Conservation (phyloP, 2,797 vertebrate species). For the Momotus momota region DNA sequence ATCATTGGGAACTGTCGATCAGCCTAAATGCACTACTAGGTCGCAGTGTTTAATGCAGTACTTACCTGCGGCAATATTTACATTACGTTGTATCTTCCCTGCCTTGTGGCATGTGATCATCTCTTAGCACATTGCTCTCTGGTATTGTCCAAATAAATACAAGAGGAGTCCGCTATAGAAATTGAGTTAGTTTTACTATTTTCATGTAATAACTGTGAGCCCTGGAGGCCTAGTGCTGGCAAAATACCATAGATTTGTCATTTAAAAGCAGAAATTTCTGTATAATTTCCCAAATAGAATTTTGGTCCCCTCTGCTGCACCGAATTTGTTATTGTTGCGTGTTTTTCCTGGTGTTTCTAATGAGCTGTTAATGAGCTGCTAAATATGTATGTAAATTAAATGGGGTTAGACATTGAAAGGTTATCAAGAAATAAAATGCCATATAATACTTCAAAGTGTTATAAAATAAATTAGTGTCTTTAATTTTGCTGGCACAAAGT, state of each 20-base stretch:
- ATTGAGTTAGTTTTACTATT: conserved; percentile 70
- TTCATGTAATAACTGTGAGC: conserved; percentile 56
- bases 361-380: conserved; percentile 81
- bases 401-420: conserved; percentile 62
- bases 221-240: conserved; percentile 49
- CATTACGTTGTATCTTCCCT: neutral
- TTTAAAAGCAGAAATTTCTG: conserved; percentile 44
- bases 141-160: conserved; percentile 55
- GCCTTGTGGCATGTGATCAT: neutral
- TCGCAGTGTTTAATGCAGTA: neutral
- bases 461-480: conserved; percentile 60
- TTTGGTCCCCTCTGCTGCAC: conserved; percentile 56
- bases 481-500: conserved; percentile 62
- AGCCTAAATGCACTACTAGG: neutral
- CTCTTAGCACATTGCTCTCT: neutral
- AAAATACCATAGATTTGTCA: conserved; percentile 57
- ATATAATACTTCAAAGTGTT: conserved; percentile 58
- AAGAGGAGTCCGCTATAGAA: conserved; percentile 38
- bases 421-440: conserved; percentile 65
- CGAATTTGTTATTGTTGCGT: conserved; percentile 76
- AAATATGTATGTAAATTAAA: conserved; percentile 80
- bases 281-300: conserved; percentile 52
- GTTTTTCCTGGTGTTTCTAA: conserved; percentile 75
- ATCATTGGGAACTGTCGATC: neutral
- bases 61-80: neutral